phyloP scores from a whole-genome alignment of 2,113 vertebrate genomes.

The Cyanistes caeruleus region DNA sequence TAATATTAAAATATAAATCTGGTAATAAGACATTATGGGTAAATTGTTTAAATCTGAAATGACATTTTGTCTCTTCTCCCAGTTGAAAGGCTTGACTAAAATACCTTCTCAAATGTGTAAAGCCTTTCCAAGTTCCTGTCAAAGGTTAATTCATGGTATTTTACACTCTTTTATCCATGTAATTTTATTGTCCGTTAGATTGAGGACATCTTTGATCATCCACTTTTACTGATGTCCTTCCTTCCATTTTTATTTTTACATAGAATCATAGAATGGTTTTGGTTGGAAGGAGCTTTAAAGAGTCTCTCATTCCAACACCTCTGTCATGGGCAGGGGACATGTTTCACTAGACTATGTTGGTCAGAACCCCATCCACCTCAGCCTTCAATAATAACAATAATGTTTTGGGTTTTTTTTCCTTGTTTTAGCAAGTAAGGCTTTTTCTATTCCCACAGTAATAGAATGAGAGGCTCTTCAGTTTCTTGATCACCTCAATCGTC shows the following conservation, averaged over 20 bases:
- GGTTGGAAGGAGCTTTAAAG: not conserved
- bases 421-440: not conserved
- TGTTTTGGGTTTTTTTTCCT: not conserved
- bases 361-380: not conserved
- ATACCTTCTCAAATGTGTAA: constrained; percentile 30
- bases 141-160: constrained; percentile 43
- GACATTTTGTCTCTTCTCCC: not conserved
- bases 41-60: constrained; percentile 36
- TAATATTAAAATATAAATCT: constrained; percentile 15
- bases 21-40: constrained; percentile 18
- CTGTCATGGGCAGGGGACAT: not conserved
- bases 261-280: not conserved
- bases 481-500: not conserved
- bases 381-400: not conserved
- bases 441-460: not conserved
- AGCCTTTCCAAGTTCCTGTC: not conserved
- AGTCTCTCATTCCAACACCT: accelerated
- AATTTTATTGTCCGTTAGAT: constrained; percentile 13
- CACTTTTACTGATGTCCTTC: not conserved
- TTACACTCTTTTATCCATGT: not conserved
- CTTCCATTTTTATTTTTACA: constrained; percentile 1
- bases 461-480: not conserved
- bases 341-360: not conserved
- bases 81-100: not conserved
- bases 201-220: not conserved